Percentiles rank a stretch among this genome's conserved stretches.
Conservation (phyloP, 2,888 invertebrate species). For the Sepiola atlantica region DNA sequence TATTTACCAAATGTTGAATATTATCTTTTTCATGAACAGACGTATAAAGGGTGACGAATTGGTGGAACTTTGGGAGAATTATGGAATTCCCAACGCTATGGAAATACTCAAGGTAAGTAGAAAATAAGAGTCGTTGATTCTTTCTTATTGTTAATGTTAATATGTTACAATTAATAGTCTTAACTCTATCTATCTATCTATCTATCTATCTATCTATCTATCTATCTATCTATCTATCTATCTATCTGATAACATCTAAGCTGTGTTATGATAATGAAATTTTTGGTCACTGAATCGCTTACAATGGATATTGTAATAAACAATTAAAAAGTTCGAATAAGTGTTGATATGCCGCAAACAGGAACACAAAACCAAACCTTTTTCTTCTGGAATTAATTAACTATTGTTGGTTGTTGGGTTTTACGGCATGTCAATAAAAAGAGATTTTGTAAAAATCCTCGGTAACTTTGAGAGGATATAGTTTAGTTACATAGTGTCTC, state of each 20-base stretch:
- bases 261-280: neutral
- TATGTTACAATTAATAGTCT: neutral
- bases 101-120: conserved; percentile 65
- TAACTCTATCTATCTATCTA: neutral
- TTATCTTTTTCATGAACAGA: conserved; percentile 56
- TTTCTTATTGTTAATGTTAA: neutral
- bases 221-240: neutral
- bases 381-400: too few relatives aligned
- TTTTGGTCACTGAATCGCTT: too few relatives aligned
- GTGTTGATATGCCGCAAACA: too few relatives aligned
- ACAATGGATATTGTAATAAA: too few relatives aligned
- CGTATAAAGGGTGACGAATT: conserved; percentile 71
- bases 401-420: too few relatives aligned
- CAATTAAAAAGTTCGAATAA: too few relatives aligned
- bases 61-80: conserved; percentile 73
- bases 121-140: neutral
- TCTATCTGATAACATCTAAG: neutral
- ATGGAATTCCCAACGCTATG: conserved; percentile 69
- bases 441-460: too few relatives aligned
- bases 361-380: too few relatives aligned
- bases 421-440: too few relatives aligned
- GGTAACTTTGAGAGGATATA: too few relatives aligned
- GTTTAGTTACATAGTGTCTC: too few relatives aligned
- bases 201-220: neutral
- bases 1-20: neutral